phyloP scores from a whole-genome alignment of 2,797 vertebrate species.

The Molothrus aeneus region DNA sequence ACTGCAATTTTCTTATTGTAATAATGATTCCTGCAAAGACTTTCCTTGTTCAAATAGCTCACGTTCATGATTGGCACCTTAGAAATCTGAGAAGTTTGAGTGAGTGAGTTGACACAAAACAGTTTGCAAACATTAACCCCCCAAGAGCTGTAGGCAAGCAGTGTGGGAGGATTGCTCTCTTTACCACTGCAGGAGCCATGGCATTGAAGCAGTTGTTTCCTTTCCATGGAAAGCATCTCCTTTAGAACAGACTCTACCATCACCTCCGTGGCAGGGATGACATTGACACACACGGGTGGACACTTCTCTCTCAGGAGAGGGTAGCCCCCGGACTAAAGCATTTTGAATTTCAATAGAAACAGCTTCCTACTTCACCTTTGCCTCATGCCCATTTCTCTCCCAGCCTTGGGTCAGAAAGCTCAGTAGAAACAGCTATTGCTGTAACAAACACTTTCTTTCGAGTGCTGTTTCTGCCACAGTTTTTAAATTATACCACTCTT shows the following conservation, averaged over 20 bases:
- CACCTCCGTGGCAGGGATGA: neutral
- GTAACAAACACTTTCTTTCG: neutral
- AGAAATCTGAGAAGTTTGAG: slow-evolving; percentile 24
- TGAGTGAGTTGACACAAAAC: neutral
- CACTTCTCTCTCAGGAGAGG: neutral
- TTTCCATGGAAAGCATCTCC: neutral
- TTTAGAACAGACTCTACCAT: neutral
- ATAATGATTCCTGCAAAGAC: slow-evolving; percentile 6
- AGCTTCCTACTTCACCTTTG: neutral
- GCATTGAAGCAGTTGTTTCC: neutral
- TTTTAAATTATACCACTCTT: neutral
- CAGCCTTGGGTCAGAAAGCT: neutral
- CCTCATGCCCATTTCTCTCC: neutral
- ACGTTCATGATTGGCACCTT: neutral
- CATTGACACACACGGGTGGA: neutral
- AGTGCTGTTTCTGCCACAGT: neutral
- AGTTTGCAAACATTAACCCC: slow-evolving; percentile 25
- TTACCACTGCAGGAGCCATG: neutral
- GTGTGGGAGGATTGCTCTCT: neutral
- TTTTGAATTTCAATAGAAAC: neutral
- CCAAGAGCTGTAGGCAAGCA: slow-evolving; percentile 1
- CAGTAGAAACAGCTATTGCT: neutral
- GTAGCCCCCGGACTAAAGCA: neutral
- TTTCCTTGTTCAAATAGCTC: slow-evolving; percentile 18
- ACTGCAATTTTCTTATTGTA: neutral